Evolutionary conservation across 2,113 vertebrate genomes (phyloP), one percentile per base, ranked within the genome.

Genomic region (Coregonus clupeaformis): DNA sequence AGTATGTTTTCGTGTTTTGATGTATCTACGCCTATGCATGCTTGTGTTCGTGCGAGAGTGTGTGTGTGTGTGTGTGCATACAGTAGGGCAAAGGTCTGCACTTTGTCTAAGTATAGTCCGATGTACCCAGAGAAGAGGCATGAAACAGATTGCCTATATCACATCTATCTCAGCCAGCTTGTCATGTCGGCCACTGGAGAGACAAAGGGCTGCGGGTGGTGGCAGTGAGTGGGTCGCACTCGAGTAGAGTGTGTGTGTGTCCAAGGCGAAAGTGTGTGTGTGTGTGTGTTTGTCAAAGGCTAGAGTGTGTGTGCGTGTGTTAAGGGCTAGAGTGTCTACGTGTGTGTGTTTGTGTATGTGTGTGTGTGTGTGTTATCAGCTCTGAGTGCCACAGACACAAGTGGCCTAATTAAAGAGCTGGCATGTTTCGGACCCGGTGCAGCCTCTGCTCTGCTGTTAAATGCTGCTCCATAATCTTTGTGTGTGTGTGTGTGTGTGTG

Each of bases 371-470:
- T 59, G 55, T 16, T 59, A n/a, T n/a, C 55, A n/a, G 55, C 36
- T 42, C 9, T 42, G 36, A 42, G 36, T 42, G 36, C 9, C 36
- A 42, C 36, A 36, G 27, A 88, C 82, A 85, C 24, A 73, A 62
- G 52, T 45, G 71, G 78, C 85, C 82, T 90, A 90, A 91, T 89
- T 89, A 89, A 88, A 88, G 85, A 85, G 80, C 78, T 82, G 83
- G 74, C 79, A 42, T 42, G 36, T 42, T 42, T 42, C 36, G 9
- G 7, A 42, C 36, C 36, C 36, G 9, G 2, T 42, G 36, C 7
- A 42, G 36, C 25, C 65, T 82, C 73, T 78, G 76, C 72, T 79
- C 81, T 88, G 89, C 89, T 91, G 89, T 90, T 89, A 82, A 86
- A 88, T 88, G 88, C 66, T 74, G 78, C 9, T 65, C 67, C 68